Base-by-base conservation (phyloP, 2,797 vertebrate species). In the Apodemus agrarius region DNA sequence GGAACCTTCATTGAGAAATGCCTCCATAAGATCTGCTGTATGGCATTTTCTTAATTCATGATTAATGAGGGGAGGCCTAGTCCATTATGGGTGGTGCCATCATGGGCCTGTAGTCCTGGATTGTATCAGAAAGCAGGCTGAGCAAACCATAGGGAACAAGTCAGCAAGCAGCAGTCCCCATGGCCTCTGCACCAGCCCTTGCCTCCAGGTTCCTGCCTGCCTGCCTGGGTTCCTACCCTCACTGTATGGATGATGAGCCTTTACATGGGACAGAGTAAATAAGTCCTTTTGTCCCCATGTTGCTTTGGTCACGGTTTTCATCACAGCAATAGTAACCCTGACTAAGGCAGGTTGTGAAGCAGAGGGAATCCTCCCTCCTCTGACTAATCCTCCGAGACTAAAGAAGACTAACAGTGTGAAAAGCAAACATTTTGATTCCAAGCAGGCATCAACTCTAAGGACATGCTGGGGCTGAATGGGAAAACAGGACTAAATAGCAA, bases 381-480 rank as follows among this genome's bases (percentile, higher is more conserved):
- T 37, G 52, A 82, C 13, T 29, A 54, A 84, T n/a, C 81, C 61
- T 94, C 91, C 67, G 37, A 94, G 59, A 82, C 11, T 9, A 11
- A 74, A 52, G 49, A 29, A 91, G 22, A 93, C 79, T 85, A 97
- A 86, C 67, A 79, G 86, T 19, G 34, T 11, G 34, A 87, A 24
- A 67, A 81, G 19, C 74, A 94, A 93, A 83, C 49, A 78, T 59
- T 13, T 78, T 0, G 21, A 92, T 89, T 81, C 46, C 74, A 87
- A 46, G 65, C 17, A 17, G 6, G 59, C 12, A 61, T 29, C 63
- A 61, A 34, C 79, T 37, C 63, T 90, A 65, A 86, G 65, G 24
- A n/a, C 22, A 65, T 63, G 26, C 34, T 52, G 43, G 29, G 21
- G 34, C 90, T 52, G 72, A 93, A 43, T 11, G 40, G 49, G 59